phyloP scores from a whole-genome alignment of 2,888 invertebrate species.

The Polyommatus iphigenia region DNA sequence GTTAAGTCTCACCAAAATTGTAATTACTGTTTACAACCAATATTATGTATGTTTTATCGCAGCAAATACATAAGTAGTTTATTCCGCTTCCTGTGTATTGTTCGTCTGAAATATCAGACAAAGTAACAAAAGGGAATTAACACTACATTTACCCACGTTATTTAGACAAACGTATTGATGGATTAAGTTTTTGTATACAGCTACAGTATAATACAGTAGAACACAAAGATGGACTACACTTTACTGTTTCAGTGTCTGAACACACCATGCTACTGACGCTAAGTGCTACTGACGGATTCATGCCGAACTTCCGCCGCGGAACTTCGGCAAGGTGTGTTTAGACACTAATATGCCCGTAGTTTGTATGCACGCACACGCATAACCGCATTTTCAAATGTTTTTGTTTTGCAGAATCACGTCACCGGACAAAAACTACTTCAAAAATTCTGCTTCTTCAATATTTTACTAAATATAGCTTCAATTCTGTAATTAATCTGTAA shows the following conservation, averaged over 20 bases:
- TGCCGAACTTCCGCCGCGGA: no score
- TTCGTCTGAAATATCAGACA: slow-evolving; percentile 10
- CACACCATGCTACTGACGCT: no score
- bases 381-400: background rate
- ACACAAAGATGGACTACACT: no score
- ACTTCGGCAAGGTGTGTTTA: no score
- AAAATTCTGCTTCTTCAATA: background rate
- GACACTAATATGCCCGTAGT: no score
- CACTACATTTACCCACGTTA: slow-evolving; percentile 15
- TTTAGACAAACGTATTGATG: slow-evolving; percentile 11
- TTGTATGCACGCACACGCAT: no score
- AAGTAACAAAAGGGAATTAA: slow-evolving; percentile 25
- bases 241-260: no score
- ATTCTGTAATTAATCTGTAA: no score
- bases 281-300: no score
- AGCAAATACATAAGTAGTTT: background rate
- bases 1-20: background rate
- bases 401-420: background rate
- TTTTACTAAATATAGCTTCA: no score
- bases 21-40: background rate
- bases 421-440: background rate
- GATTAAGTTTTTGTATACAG: slow-evolving; percentile 5
- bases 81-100: slow-evolving; percentile 27
- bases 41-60: slow-evolving; percentile 18
- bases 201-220: background rate